A percentile compares a stretch with the other conserved stretches of the same genome.
phyloP scores from a whole-genome alignment of 2,113 vertebrate genomes.

The Clarias batrachus region DNA sequence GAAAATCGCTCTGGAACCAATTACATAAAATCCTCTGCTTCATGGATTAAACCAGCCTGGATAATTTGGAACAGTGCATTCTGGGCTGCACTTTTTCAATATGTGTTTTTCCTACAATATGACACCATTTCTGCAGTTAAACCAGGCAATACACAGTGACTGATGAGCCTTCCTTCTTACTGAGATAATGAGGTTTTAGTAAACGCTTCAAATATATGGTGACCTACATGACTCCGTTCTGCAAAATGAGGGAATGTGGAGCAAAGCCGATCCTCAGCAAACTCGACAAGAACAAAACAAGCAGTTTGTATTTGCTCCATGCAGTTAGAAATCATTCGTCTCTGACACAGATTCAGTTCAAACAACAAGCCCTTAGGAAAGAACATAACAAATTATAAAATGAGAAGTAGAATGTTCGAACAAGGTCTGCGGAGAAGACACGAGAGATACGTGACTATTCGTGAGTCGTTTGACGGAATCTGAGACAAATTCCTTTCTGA shows the following conservation, averaged over 20 bases:
- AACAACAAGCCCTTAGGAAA: background rate
- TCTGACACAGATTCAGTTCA: slow-evolving; percentile 21
- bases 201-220: slow-evolving; percentile 29
- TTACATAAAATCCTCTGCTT: slow-evolving; percentile 12
- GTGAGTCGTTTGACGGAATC: background rate
- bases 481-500: slow-evolving; percentile 17
- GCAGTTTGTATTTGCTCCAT: slow-evolving; percentile 25
- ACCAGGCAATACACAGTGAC: slow-evolving; percentile 16
- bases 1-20: slow-evolving; percentile 38
- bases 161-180: background rate
- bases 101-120: slow-evolving; percentile 19
- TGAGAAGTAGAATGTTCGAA: background rate
- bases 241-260: background rate
- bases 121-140: slow-evolving; percentile 26
- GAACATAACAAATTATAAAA: background rate
- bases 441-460: background rate
- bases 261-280: background rate
- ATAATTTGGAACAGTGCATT: slow-evolving; percentile 24
- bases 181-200: slow-evolving; percentile 24
- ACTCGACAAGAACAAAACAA: slow-evolving; percentile 14
- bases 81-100: background rate
- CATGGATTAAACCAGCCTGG: slow-evolving; percentile 36
- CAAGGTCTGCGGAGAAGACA: background rate
- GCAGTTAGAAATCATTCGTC: slow-evolving; percentile 13
- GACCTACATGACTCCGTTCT: slow-evolving; percentile 8